Evolutionary conservation across 2,113 vertebrate species (phyloP).

Genomic region (Phalacrocorax pelagicus): DNA sequence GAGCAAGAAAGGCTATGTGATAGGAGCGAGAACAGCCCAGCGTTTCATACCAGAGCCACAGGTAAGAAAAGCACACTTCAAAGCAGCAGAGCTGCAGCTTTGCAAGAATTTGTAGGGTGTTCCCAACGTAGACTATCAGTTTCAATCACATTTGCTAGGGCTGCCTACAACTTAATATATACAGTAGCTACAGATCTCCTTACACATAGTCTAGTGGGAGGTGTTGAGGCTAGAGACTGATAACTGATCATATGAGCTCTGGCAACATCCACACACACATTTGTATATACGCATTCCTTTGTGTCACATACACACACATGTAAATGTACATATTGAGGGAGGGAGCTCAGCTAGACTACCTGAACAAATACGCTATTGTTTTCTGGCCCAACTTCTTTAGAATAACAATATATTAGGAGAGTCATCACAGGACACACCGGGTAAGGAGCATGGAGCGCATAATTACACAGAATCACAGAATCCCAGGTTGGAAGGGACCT

Average conservation of each 20-base stretch:
- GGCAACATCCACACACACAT: not conserved
- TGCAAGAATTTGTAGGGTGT: not conserved
- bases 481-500: too few species aligned
- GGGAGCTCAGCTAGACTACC: not conserved
- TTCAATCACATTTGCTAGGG: not conserved
- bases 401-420: not conserved
- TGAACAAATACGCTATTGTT: not conserved
- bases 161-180: not conserved
- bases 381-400: not conserved
- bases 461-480: too few species aligned
- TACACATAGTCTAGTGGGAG: not conserved
- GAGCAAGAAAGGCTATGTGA: constrained; percentile 81
- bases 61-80: constrained; percentile 47
- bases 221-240: not conserved
- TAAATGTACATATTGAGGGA: not conserved
- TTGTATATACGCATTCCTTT: not conserved
- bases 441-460: not conserved
- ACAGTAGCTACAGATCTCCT: not conserved
- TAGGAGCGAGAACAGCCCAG: constrained; percentile 79
- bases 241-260: not conserved
- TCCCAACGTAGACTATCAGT: not conserved
- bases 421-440: not conserved
- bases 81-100: not conserved
- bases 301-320: not conserved
- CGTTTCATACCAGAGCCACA: constrained; percentile 69